Evolutionary conservation across 2,113 vertebrate genomes (phyloP).

Genomic region (Anolis sagrei): DNA sequence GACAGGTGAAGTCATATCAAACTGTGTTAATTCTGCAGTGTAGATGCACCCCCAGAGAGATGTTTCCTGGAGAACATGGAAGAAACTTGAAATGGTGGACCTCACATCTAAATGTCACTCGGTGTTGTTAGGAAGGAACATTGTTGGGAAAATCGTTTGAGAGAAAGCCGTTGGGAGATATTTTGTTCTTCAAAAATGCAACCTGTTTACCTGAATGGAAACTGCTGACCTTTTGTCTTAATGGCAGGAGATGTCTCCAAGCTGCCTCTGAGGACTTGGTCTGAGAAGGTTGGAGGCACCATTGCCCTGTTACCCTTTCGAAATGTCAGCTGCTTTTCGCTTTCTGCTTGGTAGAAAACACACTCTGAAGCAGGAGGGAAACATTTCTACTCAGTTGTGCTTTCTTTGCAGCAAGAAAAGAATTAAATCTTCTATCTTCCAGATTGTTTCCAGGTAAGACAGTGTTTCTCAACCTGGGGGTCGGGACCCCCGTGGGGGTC

Average conservation of each 20-base stretch:
- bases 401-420: not conserved
- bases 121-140: too few relatives aligned
- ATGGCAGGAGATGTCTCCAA: not conserved
- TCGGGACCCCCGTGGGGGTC: too few relatives aligned
- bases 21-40: too few relatives aligned
- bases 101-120: too few relatives aligned
- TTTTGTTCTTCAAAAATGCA: not conserved
- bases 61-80: too few relatives aligned
- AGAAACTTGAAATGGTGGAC: not conserved
- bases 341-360: not conserved
- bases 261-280: not conserved
- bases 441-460: not conserved
- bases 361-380: not conserved
- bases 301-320: not conserved
- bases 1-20: too few relatives aligned
- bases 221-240: conserved; percentile 13
- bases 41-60: too few relatives aligned
- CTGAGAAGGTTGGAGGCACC: not conserved
- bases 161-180: too few relatives aligned
- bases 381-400: not conserved
- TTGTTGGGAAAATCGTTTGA: not conserved
- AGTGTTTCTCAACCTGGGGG: too few relatives aligned
- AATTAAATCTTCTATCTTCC: not conserved
- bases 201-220: not conserved
- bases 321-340: conserved; percentile 19